Evolutionary conservation across 2,113 vertebrate species (phyloP), one percentile per base, ranked within the genome.

Genomic region (Pontoporia blainvillei): DNA sequence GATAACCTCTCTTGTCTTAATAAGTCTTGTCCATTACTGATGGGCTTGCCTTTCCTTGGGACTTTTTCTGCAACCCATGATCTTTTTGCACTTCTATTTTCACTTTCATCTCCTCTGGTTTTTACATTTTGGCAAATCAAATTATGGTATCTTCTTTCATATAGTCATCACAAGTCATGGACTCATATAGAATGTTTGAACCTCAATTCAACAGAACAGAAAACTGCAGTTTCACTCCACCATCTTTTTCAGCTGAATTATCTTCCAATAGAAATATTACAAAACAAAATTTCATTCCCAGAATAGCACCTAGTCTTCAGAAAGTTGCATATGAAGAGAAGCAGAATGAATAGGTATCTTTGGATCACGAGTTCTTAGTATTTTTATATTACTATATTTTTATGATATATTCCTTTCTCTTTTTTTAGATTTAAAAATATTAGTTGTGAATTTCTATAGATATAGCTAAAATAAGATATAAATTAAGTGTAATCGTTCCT

Each of bases 101-200:
- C 12, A 86, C 61, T 15, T 92, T 86, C 52, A 87, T 97, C 0
- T 90, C 91, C 8, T 2, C 23, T 49, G 66, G 66, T 97, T 93
- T 95, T 36, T 44, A 49, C 20, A 66, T 95, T 95, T 71, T 95
- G n/a, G 10, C 85, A 72, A 95, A 81, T 95, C 82, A 92, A 97
- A 39, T 91, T 12, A 83, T 92, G 69, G 39, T 73, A n/a, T 34
- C 25, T 82, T 76, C 85, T 95, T 78, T 95, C 11, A 59, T 95
- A 20, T 93, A 99, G 99, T 97, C 98, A 49, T 98, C 99, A 82
- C 98, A 99, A 75, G 97, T 98, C 85, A 94, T 97, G 52, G 98
- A 99, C 96, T 98, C 98, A 39, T 98, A 98, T 81, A 97, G 86
- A 95, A 98, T 98, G 11, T 96, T 96, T 17, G 97, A 98, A 92